A percentile compares a stretch with the other conserved stretches of the same genome.
Conservation (phyloP, 2,113 vertebrate species). For the Boulengeromyrus knoepffleri region DNA sequence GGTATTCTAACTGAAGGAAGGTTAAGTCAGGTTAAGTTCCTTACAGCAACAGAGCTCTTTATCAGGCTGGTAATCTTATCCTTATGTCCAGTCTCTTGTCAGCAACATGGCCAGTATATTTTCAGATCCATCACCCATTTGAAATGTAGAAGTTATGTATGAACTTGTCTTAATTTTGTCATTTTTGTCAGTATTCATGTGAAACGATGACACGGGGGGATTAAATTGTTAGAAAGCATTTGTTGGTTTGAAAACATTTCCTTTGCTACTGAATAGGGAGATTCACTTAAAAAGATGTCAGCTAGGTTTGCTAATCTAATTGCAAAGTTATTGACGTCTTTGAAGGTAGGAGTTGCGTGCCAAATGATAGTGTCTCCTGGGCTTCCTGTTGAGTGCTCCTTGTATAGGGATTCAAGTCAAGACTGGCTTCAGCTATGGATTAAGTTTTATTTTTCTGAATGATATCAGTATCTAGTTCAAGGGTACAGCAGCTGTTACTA, state of each 20-base stretch:
- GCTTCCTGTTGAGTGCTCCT: background rate
- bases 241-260: background rate
- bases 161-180: background rate
- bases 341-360: background rate
- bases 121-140: background rate
- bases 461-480: background rate
- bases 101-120: background rate
- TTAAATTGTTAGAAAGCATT: background rate
- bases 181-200: background rate
- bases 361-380: background rate
- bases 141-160: background rate
- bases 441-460: background rate
- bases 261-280: background rate
- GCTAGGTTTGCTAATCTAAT: background rate
- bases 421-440: background rate
- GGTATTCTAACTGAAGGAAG: background rate
- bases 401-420: background rate
- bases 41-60: background rate
- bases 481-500: background rate
- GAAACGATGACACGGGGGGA: background rate
- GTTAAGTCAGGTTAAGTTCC: background rate
- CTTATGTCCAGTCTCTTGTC: background rate
- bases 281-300: background rate
- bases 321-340: background rate
- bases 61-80: background rate